Base-by-base conservation (phyloP, 2,888 invertebrate genomes). In the Macrosiphum euphorbiae region DNA sequence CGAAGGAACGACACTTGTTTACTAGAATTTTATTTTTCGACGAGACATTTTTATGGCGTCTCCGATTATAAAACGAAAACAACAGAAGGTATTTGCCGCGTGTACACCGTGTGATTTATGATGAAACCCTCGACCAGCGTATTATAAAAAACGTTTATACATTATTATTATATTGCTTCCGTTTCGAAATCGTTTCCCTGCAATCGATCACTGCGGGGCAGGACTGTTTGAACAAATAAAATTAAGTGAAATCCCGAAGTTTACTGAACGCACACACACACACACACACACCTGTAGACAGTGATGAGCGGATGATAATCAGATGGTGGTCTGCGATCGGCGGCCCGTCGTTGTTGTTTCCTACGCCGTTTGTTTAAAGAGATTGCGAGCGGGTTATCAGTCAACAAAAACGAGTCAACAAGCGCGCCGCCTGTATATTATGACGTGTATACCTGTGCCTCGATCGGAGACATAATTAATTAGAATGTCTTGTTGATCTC, bases 341-440 rank as follows among this genome's bases (percentile, higher is more conserved):
- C 20, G 8, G 78, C 35, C 47, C 10, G 47, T n/a, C n/a, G 90
- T 58, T 41, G 41, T 35, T 86, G 86, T 55, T 44, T 41, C 58
- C 24, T 44, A 0, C 13, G 20, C n/a, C 47, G 90, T 61, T 67
- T 90, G n/a, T 67, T 90, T 67, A 47, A 67, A 61, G 90, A 47
- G 61, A 24, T 47, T 55, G 61, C 61, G 89, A 61, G 89, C 44
- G 61, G 89, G 89, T 89, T 89, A 47, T 90, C n/a, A 47, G 90
- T 90, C 90, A 90, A 90, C 47, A 90, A 28, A 44, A 47, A 67
- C 44, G 44, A 89, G 58, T 78, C 78, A 78, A 55, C 90, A 90
- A 90, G 61, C n/a, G 44, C 20, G 13, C 61, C 20, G n/a, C 10
- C 0, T 50, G 28, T 47, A 47, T 5, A 50, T 86, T 16, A 20